These are phyloP conservation scores for Xanthia togata DNA, from an alignment of 2,888 invertebrate genomes.

Conservation along the genomic window DNA sequence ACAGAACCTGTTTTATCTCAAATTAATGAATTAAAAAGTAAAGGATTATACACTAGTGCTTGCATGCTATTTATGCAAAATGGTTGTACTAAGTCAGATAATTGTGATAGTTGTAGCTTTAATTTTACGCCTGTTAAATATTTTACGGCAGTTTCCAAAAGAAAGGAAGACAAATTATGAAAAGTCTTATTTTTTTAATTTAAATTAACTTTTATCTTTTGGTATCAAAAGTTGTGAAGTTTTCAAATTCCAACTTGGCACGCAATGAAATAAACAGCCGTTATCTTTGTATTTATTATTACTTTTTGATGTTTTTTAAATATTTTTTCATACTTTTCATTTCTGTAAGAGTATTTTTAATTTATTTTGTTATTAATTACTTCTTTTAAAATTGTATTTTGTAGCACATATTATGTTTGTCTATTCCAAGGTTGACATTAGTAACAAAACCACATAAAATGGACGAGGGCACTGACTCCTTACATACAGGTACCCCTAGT, in stretches of 20 bases:
- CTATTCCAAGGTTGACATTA: too few species aligned
- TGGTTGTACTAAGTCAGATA: constrained; percentile 54
- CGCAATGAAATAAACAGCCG: not conserved
- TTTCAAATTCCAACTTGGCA: not conserved
- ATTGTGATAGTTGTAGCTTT: constrained; percentile 76
- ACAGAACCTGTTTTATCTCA: constrained; percentile 71
- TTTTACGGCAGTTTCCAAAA: constrained; percentile 72
- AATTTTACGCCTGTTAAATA: constrained; percentile 85
- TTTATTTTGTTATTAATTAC: too few species aligned
- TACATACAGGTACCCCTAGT: too few species aligned
- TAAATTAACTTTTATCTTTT: not conserved
- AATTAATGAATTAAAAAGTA: constrained; percentile 78
- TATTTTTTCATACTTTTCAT: too few species aligned
- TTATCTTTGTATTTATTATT: not conserved
- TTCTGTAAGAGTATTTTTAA: too few species aligned
- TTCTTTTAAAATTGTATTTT: too few species aligned
- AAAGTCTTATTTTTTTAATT: too few species aligned
- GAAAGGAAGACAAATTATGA: constrained; percentile 27
- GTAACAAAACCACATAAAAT: too few species aligned
- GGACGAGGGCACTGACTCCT: too few species aligned
- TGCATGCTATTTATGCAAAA: constrained; percentile 76
- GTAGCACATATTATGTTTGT: too few species aligned
- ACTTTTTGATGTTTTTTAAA: not conserved
- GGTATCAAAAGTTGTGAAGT: not conserved
- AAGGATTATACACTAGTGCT: constrained; percentile 76